Base-by-base conservation (phyloP, 2,113 vertebrate species). In the Donacobius atricapilla region DNA sequence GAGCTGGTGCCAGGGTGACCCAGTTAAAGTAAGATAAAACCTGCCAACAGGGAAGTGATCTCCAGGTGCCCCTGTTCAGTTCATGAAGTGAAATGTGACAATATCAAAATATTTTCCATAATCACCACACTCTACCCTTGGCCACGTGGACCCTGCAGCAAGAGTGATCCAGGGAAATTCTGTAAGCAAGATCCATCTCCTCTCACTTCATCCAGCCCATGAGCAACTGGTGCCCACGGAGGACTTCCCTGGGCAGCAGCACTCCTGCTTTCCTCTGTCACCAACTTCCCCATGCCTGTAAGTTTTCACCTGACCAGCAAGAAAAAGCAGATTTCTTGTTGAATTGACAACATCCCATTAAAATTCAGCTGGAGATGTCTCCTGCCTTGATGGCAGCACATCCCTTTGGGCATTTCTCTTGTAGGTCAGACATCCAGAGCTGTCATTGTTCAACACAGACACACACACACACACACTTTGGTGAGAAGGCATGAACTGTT, bases 161-260 rank as follows among this genome's bases (percentile, higher is more conserved):
- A 11, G 44, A 0, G 5, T 30, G 27, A 71, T 19, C 39, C 33
- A 40, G 48, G 44, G 44, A 47, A 53, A 19, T 47, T 14, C 13
- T 18, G 51, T 5, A 4, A n/a, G 35, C 15, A 4, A 4, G 47
- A 37, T 28, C 58, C 47, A 17, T 37, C 48, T 48, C 48, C 72
- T 60, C 45, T 40, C 47, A 9, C 10, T 25, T 17, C 64, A 23
- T 5, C 39, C 69, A 47, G 47, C 40, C 63, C 73, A 16, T 0
- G 4, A 61, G 28, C 1, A 13, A 3, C 9, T 1, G 2, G 25
- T 30, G 42, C 27, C 53, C 42, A 21, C 0, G 0, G 11, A 63
- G 58, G 16, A 15, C 7, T 33, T 27, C 39, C 24, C 47, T 7
- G 5, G 13, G 48, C 69, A 47, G 73, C 51, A 63, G 51, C 80